A percentile compares a stretch with the other conserved stretches of the same genome.
Evolutionary conservation across 2,797 vertebrate genomes (phyloP).

Genomic region (Molossus molossus): DNA sequence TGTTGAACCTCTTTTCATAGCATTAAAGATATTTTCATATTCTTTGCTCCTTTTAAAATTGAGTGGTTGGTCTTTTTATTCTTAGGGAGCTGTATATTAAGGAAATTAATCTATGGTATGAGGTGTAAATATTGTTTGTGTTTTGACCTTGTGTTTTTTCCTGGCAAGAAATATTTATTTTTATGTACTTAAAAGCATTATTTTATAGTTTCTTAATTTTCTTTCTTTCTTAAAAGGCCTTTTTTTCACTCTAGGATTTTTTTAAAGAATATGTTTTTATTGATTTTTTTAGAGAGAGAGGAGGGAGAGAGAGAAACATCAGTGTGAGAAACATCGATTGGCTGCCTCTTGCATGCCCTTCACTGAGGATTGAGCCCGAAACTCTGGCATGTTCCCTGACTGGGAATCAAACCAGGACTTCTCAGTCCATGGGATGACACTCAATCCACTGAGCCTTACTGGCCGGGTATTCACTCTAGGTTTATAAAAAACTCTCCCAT

Average conservation of each 20-base stretch:
- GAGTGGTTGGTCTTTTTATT: background rate
- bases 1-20: background rate
- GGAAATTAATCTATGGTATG: background rate
- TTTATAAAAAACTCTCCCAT: slow-evolving; percentile 28
- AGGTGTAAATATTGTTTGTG: background rate
- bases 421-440: too few species aligned
- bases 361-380: too few species aligned
- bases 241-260: background rate
- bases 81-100: background rate
- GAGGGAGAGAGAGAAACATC: too few species aligned
- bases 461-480: background rate
- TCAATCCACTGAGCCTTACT: too few species aligned
- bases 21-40: background rate
- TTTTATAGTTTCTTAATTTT: slow-evolving; percentile 39
- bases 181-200: background rate
- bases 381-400: too few species aligned
- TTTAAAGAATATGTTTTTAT: too few species aligned
- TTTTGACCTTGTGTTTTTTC: slow-evolving; percentile 36
- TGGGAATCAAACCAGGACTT: too few species aligned
- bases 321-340: too few species aligned
- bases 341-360: too few species aligned
- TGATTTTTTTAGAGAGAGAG: too few species aligned
- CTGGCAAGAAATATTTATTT: background rate
- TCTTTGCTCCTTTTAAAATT: slow-evolving; percentile 24
- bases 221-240: slow-evolving; percentile 24